These are phyloP conservation scores for Caenorhabditis drosophilae DNA, from an alignment of 2,888 invertebrate species.

Conservation along the genomic window DNA sequence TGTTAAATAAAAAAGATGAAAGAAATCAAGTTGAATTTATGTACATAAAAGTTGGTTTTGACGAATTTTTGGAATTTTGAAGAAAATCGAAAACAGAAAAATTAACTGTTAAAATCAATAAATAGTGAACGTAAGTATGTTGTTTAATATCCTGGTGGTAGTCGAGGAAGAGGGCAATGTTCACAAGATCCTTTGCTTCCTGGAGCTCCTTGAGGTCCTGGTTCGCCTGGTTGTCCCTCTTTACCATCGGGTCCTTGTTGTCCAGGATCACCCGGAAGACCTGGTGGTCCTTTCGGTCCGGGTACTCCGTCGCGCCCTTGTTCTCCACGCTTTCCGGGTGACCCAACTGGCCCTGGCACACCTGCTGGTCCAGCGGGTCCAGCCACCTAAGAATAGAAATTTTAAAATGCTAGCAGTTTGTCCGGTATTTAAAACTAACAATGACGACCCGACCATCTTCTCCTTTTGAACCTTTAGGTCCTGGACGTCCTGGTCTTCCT, in stretches of 20 bases:
- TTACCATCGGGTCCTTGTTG: slow-evolving; percentile 43
- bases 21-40: too few species aligned
- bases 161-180: slow-evolving; percentile 50
- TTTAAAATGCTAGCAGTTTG: background rate
- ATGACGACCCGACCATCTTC: slow-evolving; percentile 50
- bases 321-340: slow-evolving; percentile 40
- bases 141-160: slow-evolving; percentile 50
- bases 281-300: slow-evolving; percentile 46
- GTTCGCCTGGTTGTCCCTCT: slow-evolving; percentile 41
- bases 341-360: slow-evolving; percentile 43
- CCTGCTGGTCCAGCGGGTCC: slow-evolving; percentile 53
- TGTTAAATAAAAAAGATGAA: too few species aligned
- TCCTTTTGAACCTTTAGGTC: slow-evolving; percentile 51
- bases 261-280: slow-evolving; percentile 44
- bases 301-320: slow-evolving; percentile 46
- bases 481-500: slow-evolving; percentile 51
- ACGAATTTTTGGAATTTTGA: too few species aligned
- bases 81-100: too few species aligned
- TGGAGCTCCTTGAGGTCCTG: slow-evolving; percentile 43
- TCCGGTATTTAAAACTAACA: slow-evolving; percentile 13
- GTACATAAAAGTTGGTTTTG: too few species aligned
- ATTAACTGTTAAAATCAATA: too few species aligned
- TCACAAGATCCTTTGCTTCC: slow-evolving; percentile 50
- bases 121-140: too few species aligned
- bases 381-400: slow-evolving; percentile 34